Evolutionary conservation across 2,113 vertebrate species (phyloP).

Genomic region (Tragelaphus scriptus): DNA sequence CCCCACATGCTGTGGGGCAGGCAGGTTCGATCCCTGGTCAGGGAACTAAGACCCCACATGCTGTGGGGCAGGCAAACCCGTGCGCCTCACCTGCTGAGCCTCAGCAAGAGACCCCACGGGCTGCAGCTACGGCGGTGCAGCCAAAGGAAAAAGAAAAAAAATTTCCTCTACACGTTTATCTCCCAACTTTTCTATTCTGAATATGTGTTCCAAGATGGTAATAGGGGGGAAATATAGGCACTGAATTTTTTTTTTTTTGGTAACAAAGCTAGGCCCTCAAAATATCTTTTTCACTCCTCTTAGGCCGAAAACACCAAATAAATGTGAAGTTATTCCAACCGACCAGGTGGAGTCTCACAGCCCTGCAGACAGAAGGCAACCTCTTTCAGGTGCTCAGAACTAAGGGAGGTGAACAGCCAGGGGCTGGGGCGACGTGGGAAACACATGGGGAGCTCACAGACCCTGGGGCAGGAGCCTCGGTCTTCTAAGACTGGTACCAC

Average conservation of each 20-base stretch:
- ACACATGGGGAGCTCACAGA: not conserved
- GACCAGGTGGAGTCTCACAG: too few relatives aligned
- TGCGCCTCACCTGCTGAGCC: not conserved
- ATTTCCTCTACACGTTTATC: not conserved
- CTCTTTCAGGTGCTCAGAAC: not conserved
- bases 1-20: not conserved
- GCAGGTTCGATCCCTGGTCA: not conserved
- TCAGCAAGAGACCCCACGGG: not conserved
- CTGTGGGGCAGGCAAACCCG: not conserved
- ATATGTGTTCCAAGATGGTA: not conserved
- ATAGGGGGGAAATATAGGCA: too few relatives aligned
- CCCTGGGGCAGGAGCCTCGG: fast-evolving
- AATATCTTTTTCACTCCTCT: not conserved
- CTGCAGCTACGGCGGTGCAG: fast-evolving
- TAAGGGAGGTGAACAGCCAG: not conserved
- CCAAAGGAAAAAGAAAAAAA: not conserved
- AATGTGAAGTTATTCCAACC: not conserved
- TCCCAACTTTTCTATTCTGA: not conserved
- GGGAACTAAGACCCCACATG: not conserved
- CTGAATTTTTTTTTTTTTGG: not conserved
- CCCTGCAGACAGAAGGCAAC: not conserved
- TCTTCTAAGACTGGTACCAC: not conserved
- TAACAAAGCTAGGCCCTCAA: not conserved
- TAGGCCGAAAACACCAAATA: not conserved
- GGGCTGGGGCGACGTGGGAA: not conserved